Conservation (phyloP, 2,113 vertebrate genomes). For the Chamaea fasciata region DNA sequence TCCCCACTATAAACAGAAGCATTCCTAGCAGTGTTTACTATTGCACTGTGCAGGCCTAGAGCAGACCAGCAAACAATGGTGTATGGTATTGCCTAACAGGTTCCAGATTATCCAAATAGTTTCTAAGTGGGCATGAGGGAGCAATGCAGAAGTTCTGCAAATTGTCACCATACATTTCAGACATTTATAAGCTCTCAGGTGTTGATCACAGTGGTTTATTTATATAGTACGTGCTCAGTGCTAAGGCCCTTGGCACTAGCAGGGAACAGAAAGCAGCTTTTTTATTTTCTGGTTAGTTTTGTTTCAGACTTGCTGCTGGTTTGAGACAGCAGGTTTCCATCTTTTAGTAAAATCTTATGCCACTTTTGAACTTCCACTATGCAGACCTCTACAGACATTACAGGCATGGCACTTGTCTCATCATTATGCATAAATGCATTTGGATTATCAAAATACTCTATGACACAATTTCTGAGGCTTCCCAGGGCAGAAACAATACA, state of each 20-base stretch:
- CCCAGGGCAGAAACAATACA: neutral
- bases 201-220: conserved; percentile 44
- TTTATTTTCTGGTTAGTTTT: neutral
- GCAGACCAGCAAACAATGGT: neutral
- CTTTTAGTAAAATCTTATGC: neutral
- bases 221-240: neutral
- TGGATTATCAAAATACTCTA: neutral
- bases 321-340: neutral
- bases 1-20: neutral
- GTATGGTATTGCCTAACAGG: neutral
- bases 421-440: neutral
- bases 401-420: neutral
- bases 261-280: neutral
- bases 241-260: neutral
- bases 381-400: neutral
- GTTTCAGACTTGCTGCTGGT: neutral
- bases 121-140: conserved; percentile 45
- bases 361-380: neutral
- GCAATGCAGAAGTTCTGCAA: conserved; percentile 39
- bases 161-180: conserved; percentile 51
- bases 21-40: neutral
- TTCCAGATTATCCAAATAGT: conserved; percentile 48
- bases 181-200: conserved; percentile 45
- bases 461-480: neutral
- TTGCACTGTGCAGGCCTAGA: neutral